Conservation (phyloP, 2,113 vertebrate genomes). For the Erpornis zantholeuca region DNA sequence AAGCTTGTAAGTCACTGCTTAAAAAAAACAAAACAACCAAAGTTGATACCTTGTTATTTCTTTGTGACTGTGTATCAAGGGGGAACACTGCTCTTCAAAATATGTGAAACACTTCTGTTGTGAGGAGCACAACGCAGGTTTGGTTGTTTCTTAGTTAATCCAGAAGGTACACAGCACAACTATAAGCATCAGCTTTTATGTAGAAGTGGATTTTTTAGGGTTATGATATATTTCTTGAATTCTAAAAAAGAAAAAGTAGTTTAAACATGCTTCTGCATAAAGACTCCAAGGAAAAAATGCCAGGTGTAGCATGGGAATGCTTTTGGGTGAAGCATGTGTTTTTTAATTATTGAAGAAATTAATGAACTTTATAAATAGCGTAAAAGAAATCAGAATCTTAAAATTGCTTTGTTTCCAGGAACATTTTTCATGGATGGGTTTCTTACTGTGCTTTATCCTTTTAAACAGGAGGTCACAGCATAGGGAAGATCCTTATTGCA, state of each 20-base stretch:
- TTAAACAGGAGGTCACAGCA: constrained; percentile 74
- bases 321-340: background rate
- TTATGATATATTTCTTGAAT: background rate
- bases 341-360: background rate
- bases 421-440: background rate
- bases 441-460: background rate
- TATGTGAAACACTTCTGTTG: background rate
- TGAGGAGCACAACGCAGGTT: accelerated
- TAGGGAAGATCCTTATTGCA: constrained; percentile 92
- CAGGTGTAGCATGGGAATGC: background rate
- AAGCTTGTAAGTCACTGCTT: background rate
- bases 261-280: background rate
- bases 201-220: background rate
- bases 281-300: background rate
- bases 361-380: background rate
- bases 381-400: background rate
- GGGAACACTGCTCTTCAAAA: background rate
- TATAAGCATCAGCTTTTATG: background rate
- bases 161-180: background rate
- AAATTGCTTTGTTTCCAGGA: background rate
- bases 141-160: background rate
- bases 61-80: background rate
- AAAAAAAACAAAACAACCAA: accelerated
- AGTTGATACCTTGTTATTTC: background rate
- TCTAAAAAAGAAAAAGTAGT: background rate